These are phyloP conservation scores for Tuberolachnus salignus DNA, from an alignment of 2,888 invertebrate species.

Conservation along the genomic window DNA sequence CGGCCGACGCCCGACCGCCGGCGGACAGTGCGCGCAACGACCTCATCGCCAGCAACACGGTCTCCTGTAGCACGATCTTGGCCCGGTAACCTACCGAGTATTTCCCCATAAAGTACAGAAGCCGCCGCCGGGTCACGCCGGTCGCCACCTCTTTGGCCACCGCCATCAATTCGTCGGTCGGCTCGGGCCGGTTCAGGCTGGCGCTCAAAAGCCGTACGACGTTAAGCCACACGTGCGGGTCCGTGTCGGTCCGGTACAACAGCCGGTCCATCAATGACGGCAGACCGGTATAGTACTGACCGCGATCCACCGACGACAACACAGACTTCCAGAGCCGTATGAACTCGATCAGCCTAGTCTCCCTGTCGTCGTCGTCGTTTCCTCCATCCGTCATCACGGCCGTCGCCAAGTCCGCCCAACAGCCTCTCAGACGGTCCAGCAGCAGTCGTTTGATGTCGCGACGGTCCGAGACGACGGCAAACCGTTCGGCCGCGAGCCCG, in stretches of 20 bases:
- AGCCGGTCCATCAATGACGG: neutral
- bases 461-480: neutral
- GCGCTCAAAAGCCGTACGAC: neutral
- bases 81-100: no score
- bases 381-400: neutral
- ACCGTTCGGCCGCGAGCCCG: neutral
- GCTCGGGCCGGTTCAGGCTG: neutral
- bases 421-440: neutral
- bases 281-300: neutral
- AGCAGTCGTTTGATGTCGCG: neutral
- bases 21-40: neutral
- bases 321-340: constrained; percentile 13
- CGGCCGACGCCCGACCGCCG: neutral
- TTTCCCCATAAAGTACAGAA: constrained; percentile 5
- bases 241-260: neutral
- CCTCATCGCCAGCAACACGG: constrained; percentile 22
- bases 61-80: neutral
- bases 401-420: neutral
- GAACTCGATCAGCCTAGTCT: neutral
- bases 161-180: neutral
- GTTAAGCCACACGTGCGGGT: constrained; percentile 17
- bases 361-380: neutral
- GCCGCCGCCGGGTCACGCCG: neutral
- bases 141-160: neutral
- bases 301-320: neutral